Evolutionary conservation across 2,113 vertebrate species (phyloP).

Genomic region (Nansenia antarctica): DNA sequence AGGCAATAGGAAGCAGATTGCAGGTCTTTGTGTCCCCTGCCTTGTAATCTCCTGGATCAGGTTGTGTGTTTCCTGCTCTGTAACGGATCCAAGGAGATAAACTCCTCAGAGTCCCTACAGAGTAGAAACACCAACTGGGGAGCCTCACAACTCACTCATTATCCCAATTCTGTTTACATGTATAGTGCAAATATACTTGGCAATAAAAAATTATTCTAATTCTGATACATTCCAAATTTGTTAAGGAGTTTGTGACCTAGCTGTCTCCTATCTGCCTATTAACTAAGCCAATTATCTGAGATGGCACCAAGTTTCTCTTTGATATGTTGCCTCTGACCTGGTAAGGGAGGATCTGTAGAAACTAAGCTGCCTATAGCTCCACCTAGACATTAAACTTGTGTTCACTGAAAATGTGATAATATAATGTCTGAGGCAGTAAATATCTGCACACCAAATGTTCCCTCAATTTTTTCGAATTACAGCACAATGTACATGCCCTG

Average conservation of each 20-base stretch:
- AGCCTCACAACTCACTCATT: neutral
- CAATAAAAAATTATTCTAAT: too few relatives aligned
- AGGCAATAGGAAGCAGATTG: neutral
- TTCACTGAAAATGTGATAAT: neutral
- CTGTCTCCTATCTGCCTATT: slow-evolving; percentile 45
- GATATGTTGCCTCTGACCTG: neutral
- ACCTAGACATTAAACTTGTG: neutral
- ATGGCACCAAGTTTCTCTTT: neutral
- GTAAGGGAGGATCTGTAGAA: neutral
- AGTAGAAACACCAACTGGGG: slow-evolving; percentile 15
- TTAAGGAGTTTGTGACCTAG: slow-evolving; percentile 44
- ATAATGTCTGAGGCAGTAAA: neutral
- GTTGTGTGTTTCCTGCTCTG: slow-evolving; percentile 14
- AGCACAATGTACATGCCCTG: neutral
- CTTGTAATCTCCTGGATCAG: slow-evolving; percentile 35
- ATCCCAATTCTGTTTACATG: neutral
- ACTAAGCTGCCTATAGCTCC: neutral
- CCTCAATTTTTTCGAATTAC: neutral
- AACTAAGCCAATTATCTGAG: slow-evolving; percentile 45
- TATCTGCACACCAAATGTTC: neutral
- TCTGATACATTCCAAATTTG: slow-evolving; percentile 9
- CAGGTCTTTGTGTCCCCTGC: slow-evolving; percentile 21
- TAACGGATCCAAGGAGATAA: slow-evolving; percentile 24
- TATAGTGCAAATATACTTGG: too few relatives aligned
- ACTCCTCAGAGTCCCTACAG: slow-evolving; percentile 21